Evolutionary conservation across 2,797 vertebrate species (phyloP).

Genomic region (Phyllotis vaccarum): DNA sequence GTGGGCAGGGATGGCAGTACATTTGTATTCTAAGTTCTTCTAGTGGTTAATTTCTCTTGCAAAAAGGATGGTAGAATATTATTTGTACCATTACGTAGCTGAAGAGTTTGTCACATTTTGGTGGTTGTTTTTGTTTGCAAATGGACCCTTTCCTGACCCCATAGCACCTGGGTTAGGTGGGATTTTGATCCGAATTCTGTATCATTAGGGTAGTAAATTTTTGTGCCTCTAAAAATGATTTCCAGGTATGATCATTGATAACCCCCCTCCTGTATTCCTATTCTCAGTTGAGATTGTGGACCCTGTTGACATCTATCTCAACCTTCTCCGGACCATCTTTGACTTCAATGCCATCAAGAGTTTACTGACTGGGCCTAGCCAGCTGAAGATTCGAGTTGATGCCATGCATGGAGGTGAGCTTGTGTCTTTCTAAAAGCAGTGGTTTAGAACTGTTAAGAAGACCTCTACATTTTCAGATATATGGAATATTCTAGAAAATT

Average conservation of each 20-base stretch:
- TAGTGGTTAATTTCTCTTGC: slow-evolving; percentile 33
- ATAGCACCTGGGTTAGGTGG: background rate
- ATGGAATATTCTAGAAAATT: slow-evolving; percentile 15
- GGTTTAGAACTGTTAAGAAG: background rate
- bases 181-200: background rate
- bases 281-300: slow-evolving; percentile 97
- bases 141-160: background rate
- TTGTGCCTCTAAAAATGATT: background rate
- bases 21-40: slow-evolving; percentile 41
- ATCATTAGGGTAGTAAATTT: background rate
- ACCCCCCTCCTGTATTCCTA: background rate
- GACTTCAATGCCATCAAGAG: slow-evolving; percentile 96
- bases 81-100: background rate
- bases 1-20: background rate
- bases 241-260: background rate
- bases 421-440: background rate
- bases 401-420: slow-evolving; percentile 97
- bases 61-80: slow-evolving; percentile 10
- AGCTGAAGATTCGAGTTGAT: slow-evolving; percentile 97
- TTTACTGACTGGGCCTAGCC: slow-evolving; percentile 95
- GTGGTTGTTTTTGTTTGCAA: slow-evolving; percentile 12
- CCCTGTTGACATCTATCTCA: slow-evolving; percentile 98
- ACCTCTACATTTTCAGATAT: background rate
- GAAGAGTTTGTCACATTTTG: slow-evolving; percentile 1
- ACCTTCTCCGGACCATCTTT: slow-evolving; percentile 95